These are phyloP conservation scores for Centropus bengalensis DNA, from an alignment of 2,113 vertebrate species.

Conservation along the genomic window DNA sequence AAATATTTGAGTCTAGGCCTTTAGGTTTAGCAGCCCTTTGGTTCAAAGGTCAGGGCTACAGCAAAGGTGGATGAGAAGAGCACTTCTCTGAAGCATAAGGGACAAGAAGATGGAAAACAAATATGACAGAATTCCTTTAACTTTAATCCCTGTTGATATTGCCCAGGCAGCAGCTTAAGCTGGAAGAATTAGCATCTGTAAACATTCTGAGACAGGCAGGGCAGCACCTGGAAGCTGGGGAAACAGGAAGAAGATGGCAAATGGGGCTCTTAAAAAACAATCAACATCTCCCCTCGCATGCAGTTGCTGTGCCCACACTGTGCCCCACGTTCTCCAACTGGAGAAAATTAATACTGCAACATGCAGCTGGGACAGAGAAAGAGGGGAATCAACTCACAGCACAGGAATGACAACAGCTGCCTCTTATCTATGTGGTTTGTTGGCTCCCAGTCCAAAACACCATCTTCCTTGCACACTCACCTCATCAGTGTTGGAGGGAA, in stretches of 20 bases:
- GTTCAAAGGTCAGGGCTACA: conserved; percentile 10
- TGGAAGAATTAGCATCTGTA: background rate
- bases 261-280: background rate
- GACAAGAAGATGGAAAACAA: conserved; percentile 2
- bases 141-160: conserved; percentile 5
- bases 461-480: background rate
- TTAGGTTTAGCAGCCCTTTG: background rate
- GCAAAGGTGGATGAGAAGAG: background rate
- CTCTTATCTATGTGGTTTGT: background rate
- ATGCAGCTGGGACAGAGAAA: background rate
- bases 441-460: background rate
- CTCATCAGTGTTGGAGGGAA: background rate
- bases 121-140: background rate
- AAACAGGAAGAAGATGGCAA: background rate
- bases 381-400: background rate
- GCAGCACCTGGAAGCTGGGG: background rate
- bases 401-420: background rate
- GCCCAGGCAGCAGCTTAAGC: background rate
- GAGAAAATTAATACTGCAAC: background rate
- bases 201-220: background rate
- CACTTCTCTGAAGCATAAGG: background rate
- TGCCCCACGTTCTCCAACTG: background rate
- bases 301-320: background rate
- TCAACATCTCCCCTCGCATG: background rate
- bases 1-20: background rate